Evolutionary conservation across 1,140 invertebrate genomes (phyloP).

Genomic region (Notospermus geniculatus): DNA sequence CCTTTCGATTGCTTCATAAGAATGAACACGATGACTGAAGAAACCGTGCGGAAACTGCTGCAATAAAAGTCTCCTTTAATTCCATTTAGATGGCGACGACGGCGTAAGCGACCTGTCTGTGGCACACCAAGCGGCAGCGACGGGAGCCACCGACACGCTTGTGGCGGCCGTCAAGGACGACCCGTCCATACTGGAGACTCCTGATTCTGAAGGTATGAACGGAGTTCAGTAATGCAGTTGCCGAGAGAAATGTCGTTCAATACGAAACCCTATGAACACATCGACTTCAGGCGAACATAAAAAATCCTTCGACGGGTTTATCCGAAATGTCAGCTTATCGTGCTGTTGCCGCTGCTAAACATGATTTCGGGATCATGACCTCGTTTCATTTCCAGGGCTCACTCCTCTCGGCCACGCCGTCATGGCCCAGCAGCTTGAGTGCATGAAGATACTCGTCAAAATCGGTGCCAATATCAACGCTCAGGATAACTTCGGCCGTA

Average conservation of each 20-base stretch:
- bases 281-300: no score
- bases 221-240: no score
- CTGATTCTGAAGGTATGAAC: slow-evolving; percentile 38
- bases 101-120: slow-evolving; percentile 10
- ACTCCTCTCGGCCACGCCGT: slow-evolving; percentile 40
- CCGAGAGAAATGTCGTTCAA: no score
- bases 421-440: slow-evolving; percentile 29
- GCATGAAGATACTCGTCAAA: slow-evolving; percentile 41
- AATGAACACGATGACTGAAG: no score
- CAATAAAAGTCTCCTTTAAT: no score
- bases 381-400: slow-evolving; percentile 29
- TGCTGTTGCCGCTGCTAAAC: no score
- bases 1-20: no score
- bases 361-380: background rate
- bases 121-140: slow-evolving; percentile 35
- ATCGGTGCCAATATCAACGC: slow-evolving; percentile 45
- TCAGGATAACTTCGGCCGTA: slow-evolving; percentile 39
- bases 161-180: slow-evolving; percentile 35
- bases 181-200: slow-evolving; percentile 36
- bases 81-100: no score
- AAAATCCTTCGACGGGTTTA: no score
- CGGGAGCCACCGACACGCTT: slow-evolving; percentile 31
- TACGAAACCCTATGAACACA: no score
- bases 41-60: no score
- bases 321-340: no score